These are phyloP conservation scores for Pyrocephalus nanus DNA, from an alignment of 2,797 vertebrate species.

Conservation along the genomic window DNA sequence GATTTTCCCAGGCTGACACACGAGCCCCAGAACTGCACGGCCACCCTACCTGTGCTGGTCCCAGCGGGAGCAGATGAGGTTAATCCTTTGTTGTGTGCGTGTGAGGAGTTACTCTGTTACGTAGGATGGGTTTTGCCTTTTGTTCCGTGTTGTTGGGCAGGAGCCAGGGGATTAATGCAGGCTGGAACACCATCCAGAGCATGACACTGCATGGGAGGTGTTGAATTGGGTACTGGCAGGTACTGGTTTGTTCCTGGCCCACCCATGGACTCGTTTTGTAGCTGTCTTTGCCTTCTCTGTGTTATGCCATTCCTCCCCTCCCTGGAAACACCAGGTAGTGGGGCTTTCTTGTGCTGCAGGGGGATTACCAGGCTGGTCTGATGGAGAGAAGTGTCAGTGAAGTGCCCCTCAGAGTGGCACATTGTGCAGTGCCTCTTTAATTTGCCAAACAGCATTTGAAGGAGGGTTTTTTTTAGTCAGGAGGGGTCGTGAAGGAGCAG, in stretches of 20 bases:
- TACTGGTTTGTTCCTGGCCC: neutral
- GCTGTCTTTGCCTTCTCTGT: neutral
- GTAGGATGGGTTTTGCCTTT: neutral
- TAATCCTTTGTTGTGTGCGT: neutral
- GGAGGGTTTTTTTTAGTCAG: neutral
- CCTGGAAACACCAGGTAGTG: neutral
- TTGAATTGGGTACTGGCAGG: neutral
- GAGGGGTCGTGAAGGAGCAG: neutral
- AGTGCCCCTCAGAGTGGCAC: neutral
- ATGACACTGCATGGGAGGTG: neutral
- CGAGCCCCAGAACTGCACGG: neutral
- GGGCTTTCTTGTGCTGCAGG: neutral
- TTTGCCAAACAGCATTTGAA: neutral
- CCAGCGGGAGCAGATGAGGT: neutral
- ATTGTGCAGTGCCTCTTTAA: neutral
- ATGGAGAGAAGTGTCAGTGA: neutral
- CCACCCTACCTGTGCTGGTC: neutral
- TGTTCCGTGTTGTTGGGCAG: neutral
- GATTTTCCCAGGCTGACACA: neutral
- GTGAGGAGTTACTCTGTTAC: neutral
- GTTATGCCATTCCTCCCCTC: neutral
- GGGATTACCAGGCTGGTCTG: neutral
- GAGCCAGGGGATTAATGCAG: neutral
- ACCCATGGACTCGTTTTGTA: neutral
- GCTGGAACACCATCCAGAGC: neutral